phyloP scores from a whole-genome alignment of 1,140 invertebrate genomes.

The Agrypnia vestita region DNA sequence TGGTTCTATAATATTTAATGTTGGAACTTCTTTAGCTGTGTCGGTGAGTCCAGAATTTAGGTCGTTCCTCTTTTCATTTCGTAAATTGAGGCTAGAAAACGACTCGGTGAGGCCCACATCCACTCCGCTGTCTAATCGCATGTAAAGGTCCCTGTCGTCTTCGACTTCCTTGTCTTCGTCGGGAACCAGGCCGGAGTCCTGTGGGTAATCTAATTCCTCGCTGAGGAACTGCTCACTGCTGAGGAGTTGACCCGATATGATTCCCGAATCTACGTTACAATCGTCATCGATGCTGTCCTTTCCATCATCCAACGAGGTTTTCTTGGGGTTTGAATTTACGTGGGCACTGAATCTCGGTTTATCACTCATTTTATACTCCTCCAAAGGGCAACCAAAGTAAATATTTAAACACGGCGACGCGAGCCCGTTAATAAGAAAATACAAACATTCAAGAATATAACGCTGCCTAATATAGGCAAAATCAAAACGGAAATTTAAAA shows the following conservation, averaged over 20 bases:
- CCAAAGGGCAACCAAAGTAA: conserved; percentile 23
- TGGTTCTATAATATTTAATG: conserved; percentile 41
- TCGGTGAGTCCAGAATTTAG: conserved; percentile 57
- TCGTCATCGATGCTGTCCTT: conserved; percentile 42
- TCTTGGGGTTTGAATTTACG: conserved; percentile 42
- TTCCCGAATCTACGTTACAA: conserved; percentile 50
- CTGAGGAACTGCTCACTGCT: conserved; percentile 35
- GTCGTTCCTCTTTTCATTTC: conserved; percentile 63
- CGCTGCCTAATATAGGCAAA: conserved; percentile 46
- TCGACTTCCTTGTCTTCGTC: conserved; percentile 15
- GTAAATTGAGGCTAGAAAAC: conserved; percentile 71
- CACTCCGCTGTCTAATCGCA: conserved; percentile 73
- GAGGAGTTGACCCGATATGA: conserved; percentile 39
- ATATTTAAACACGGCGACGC: conserved; percentile 22
- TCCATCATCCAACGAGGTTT: conserved; percentile 49
- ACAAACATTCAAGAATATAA: conserved; percentile 35
- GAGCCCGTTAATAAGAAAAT: conserved; percentile 13
- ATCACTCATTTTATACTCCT: conserved; percentile 50
- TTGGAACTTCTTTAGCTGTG: conserved; percentile 47
- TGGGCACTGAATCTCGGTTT: conserved; percentile 43
- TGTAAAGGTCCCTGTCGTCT: conserved; percentile 56
- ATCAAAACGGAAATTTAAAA: conserved; percentile 29
- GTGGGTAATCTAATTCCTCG: conserved; percentile 21
- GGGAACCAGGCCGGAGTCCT: conserved; percentile 25
- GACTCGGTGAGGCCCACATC: conserved; percentile 72